Percentiles rank a stretch among this genome's conserved stretches.
Evolutionary conservation across 37 sponge, comb jelly and placozoan genomes (phyloP).

Genomic region (Halisarca cf. caerulea): DNA sequence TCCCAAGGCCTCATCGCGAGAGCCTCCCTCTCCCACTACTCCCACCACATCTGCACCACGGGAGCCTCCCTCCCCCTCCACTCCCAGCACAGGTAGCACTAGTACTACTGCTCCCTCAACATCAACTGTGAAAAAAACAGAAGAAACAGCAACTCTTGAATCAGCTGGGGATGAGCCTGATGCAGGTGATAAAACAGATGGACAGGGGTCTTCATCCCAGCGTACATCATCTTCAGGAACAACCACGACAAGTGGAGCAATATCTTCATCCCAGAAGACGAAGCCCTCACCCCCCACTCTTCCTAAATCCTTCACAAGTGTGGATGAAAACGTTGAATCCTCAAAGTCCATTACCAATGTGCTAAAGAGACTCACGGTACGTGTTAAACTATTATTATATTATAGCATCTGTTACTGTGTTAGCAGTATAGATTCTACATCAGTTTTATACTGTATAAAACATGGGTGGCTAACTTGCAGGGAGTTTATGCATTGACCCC

Average conservation of each 20-base stretch:
- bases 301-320: neutral
- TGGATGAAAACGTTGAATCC: neutral
- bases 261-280: too few species aligned
- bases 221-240: too few species aligned
- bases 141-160: neutral
- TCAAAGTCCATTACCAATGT: neutral
- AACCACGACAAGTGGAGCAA: too few species aligned
- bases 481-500: too few species aligned
- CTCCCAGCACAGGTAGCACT: neutral
- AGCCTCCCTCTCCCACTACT: neutral
- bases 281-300: too few species aligned
- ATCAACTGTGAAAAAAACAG: neutral
- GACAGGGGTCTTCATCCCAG: too few species aligned
- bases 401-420: too few species aligned
- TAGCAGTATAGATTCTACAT: too few species aligned
- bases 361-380: slow-evolving; percentile 16
- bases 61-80: neutral
- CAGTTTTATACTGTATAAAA: too few species aligned
- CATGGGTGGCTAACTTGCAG: too few species aligned
- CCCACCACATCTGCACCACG: neutral
- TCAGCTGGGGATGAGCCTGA: neutral
- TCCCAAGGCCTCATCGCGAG: neutral
- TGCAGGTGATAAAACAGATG: too few species aligned
- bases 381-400: too few species aligned
- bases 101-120: neutral